phyloP scores from a whole-genome alignment of 2,888 invertebrate species.

The Trichogramma dendrolimi region DNA sequence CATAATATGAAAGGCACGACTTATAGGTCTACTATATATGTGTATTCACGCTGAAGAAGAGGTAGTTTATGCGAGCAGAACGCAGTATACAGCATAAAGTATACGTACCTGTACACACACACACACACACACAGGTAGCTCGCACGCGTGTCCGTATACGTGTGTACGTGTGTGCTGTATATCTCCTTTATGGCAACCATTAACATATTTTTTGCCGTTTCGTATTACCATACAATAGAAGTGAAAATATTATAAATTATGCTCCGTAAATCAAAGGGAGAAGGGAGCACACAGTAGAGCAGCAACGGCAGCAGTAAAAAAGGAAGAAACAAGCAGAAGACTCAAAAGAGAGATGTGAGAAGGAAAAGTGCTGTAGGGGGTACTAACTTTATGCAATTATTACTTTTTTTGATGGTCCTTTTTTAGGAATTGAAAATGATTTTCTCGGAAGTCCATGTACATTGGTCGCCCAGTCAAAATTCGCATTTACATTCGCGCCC shows the following conservation, averaged over 20 bases:
- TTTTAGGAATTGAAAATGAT: no score
- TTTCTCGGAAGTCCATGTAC: no score
- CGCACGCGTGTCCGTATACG: no score
- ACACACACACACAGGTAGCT: no score
- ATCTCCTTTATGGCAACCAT: conserved; percentile 52
- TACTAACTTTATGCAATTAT: no score
- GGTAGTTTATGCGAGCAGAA: conserved; percentile 41
- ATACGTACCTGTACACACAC: conserved; percentile 25
- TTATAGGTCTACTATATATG: background rate
- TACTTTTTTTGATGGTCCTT: no score
- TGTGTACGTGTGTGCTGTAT: conserved; percentile 38
- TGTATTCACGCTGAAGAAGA: conserved; percentile 13
- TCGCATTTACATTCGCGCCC: no score
- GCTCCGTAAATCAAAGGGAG: conserved; percentile 47
- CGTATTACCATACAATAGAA: conserved; percentile 52
- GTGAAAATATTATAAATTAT: conserved; percentile 52
- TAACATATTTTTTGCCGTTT: conserved; percentile 50
- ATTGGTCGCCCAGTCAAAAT: no score
- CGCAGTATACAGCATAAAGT: conserved; percentile 47
- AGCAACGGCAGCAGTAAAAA: conserved; percentile 16
- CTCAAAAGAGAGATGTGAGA: conserved; percentile 18
- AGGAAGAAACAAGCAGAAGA: conserved; percentile 8
- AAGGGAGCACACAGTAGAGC: conserved; percentile 31
- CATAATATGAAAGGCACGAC: background rate
- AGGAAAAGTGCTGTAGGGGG: conserved; percentile 7